Percentiles rank a stretch among this genome's conserved stretches.
phyloP scores from a whole-genome alignment of 2,888 invertebrate genomes.

The Ernsta delagoae region DNA sequence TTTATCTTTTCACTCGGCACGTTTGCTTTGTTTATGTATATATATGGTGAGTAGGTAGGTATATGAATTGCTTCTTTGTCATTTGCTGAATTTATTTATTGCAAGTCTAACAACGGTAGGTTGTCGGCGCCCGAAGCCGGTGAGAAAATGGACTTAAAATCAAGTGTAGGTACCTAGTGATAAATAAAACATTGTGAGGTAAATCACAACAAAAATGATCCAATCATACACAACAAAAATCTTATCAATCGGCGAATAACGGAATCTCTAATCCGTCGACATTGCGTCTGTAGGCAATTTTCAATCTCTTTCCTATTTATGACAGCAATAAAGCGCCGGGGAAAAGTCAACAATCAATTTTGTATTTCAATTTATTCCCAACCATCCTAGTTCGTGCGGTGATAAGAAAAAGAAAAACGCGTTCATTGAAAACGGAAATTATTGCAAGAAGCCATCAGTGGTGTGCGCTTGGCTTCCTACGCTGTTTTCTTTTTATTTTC shows the following conservation, averaged over 20 bases:
- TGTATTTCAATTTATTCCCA: constrained; percentile 85
- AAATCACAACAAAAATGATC: constrained; percentile 43
- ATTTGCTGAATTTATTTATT: no score
- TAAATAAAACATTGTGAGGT: no score
- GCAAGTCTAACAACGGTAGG: no score
- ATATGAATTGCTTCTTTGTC: no score
- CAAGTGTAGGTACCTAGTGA: no score
- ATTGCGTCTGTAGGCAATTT: constrained; percentile 74
- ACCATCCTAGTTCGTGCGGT: constrained; percentile 82
- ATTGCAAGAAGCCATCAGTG: constrained; percentile 84
- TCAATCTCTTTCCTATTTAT: constrained; percentile 83
- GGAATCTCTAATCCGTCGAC: constrained; percentile 64
- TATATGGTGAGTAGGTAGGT: no score
- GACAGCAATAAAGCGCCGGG: constrained; percentile 84
- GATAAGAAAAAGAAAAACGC: constrained; percentile 84
- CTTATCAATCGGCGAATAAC: constrained; percentile 60
- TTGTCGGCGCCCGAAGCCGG: no score
- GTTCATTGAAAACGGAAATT: constrained; percentile 85
- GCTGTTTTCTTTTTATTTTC: constrained; percentile 59
- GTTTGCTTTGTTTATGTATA: no score
- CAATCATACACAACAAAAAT: constrained; percentile 51
- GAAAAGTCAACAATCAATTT: constrained; percentile 85
- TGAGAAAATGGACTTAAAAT: no score
- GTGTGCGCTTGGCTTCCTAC: constrained; percentile 71
- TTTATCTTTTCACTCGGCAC: no score